Base-by-base conservation (phyloP, 2,113 vertebrate genomes). In the Sylvicapra grimmia region DNA sequence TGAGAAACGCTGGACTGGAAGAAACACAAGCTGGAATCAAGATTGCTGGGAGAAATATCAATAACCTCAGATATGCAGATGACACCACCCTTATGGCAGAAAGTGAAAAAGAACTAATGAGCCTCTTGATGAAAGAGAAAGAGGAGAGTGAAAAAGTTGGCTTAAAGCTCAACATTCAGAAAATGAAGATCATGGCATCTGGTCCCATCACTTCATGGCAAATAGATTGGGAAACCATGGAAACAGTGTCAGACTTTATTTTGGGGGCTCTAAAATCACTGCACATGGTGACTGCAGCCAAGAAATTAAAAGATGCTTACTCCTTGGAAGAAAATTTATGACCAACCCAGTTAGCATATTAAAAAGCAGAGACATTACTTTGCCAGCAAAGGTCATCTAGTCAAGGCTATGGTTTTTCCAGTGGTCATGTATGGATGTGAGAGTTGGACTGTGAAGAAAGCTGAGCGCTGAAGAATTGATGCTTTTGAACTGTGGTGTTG, bases 1-100 rank as follows among this genome's bases (percentile, higher is more conserved):
- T 68, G 33, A 68, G 63, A n/a, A 68, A 68, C 0, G 0, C 4
- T 68, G 33, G 63, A 0, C 2, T n/a, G 15, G 15, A 40, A 40
- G 40, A 40, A 40, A 40, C 63, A 65, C 33, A 19, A 18, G 63
- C 7, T n/a, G 33, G 8, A n/a, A 68, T 68, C 0, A 68, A 68
- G 63, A n/a, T 19, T 19, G 8, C 8, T 0, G 1, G 16, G 16
- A 68, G 63, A 68, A 68, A 68, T 68, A n/a, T 19, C 63, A 68
- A 5, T n/a, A n/a, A n/a, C 63, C 63, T 68, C 33, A 68, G 63
- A 68, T n/a, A n/a, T 9, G 63, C 33, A 68, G 33, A 68, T 19
- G 16, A n/a, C 33, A 68, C 63, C 16, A 68, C 4, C 63, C 33
- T 19, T 19, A 68, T 68, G 63, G 63, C 33, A 68, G 63, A 68